Conservation (phyloP, 2,888 invertebrate genomes). For the Caenorhabditis sp. region DNA sequence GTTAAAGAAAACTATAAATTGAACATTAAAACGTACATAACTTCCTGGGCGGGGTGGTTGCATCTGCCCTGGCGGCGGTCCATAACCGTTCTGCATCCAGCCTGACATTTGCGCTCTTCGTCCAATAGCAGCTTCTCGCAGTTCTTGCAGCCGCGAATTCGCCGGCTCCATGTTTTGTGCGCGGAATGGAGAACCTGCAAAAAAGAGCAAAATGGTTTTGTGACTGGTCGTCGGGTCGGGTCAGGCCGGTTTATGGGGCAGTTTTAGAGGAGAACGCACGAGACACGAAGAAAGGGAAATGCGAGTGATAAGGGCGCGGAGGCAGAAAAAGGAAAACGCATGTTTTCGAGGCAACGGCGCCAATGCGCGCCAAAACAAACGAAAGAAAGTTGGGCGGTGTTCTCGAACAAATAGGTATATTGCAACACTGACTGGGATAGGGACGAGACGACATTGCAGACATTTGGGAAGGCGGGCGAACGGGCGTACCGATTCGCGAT, state of each 20-base stretch:
- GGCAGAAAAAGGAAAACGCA: neutral
- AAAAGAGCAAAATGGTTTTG: neutral
- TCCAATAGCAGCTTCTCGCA: slow-evolving; percentile 32
- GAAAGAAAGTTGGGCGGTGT: too few species aligned
- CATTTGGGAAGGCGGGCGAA: slow-evolving; percentile 7
- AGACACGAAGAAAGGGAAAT: slow-evolving; percentile 17
- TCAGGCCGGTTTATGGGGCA: too few species aligned
- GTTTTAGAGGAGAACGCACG: slow-evolving; percentile 8
- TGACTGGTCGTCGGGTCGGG: neutral
- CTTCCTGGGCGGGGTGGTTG: too few species aligned
- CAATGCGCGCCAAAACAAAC: slow-evolving; percentile 2
- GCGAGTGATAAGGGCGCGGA: slow-evolving; percentile 11
- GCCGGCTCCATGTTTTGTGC: slow-evolving; percentile 43
- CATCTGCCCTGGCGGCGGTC: neutral
- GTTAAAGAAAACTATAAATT: too few species aligned
- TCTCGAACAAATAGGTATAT: too few species aligned
- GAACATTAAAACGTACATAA: too few species aligned
- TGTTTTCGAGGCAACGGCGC: too few species aligned
- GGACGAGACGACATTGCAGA: slow-evolving; percentile 19
- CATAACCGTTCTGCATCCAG: slow-evolving; percentile 41
- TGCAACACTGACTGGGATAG: slow-evolving; percentile 11
- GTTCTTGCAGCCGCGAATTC: slow-evolving; percentile 41
- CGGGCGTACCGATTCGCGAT: slow-evolving; percentile 31
- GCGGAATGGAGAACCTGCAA: slow-evolving; percentile 36
- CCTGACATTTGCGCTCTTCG: slow-evolving; percentile 37